Evolutionary conservation across 2,888 invertebrate species (phyloP).

Genomic region (Melanostoma scalare): DNA sequence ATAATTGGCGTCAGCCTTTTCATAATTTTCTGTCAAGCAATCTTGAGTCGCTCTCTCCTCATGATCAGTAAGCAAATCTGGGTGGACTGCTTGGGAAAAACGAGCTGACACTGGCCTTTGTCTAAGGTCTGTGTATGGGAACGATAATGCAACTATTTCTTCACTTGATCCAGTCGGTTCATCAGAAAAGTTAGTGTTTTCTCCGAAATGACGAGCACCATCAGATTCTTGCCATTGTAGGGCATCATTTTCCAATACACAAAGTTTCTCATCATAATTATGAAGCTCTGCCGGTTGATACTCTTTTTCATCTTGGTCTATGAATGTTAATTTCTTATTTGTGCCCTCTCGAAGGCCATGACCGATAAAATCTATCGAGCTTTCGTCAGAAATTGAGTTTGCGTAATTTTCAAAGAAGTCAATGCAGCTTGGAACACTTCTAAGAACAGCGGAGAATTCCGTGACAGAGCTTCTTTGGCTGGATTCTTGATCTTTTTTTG

Average conservation of each 20-base stretch:
- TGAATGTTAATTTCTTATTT: constrained; percentile 16
- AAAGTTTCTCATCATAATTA: constrained; percentile 24
- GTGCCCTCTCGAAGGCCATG: neutral
- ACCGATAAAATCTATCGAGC: neutral
- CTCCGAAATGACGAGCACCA: neutral
- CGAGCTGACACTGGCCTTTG: neutral
- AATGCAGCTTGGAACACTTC: constrained; percentile 32
- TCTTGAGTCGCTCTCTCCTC: neutral
- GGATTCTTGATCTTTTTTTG: neutral
- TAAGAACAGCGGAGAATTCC: neutral
- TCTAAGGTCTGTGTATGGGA: neutral
- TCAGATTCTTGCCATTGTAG: neutral
- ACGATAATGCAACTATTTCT: neutral
- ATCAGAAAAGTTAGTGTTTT: neutral
- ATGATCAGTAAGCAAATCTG: constrained; percentile 4
- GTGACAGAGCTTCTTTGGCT: neutral
- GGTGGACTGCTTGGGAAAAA: constrained; percentile 9
- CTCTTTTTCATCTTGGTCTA: neutral
- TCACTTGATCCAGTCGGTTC: neutral
- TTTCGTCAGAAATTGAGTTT: neutral
- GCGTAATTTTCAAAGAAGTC: constrained; percentile 38
- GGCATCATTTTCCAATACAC: constrained; percentile 16
- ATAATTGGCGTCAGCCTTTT: neutral
- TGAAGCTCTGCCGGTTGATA: constrained; percentile 2
- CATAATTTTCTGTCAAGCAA: neutral